phyloP scores from a whole-genome alignment of 2,888 invertebrate genomes.

The Anarsia innoxiella region DNA sequence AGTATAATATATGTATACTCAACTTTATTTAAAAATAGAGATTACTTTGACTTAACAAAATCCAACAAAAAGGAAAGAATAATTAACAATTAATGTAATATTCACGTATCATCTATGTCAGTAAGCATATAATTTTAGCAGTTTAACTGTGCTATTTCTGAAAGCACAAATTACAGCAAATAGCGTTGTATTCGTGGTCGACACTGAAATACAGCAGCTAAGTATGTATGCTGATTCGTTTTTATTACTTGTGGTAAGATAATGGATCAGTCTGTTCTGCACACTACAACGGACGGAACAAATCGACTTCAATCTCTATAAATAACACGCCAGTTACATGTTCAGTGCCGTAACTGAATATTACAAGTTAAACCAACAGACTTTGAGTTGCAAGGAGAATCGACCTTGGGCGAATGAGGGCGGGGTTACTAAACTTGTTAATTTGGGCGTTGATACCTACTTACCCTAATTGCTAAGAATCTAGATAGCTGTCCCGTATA shows the following conservation, averaged over 20 bases:
- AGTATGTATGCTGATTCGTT: too few relatives aligned
- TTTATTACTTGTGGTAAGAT: constrained; percentile 67
- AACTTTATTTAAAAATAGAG: too few relatives aligned
- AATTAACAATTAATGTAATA: too few relatives aligned
- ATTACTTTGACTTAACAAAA: too few relatives aligned
- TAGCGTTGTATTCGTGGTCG: neutral
- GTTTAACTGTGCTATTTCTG: constrained; percentile 3
- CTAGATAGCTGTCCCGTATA: too few relatives aligned
- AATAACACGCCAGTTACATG: constrained; percentile 55
- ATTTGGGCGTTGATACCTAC: too few relatives aligned
- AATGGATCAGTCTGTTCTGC: constrained; percentile 63
- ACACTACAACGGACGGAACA: constrained; percentile 50
- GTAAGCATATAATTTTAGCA: constrained; percentile 2
- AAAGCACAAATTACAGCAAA: constrained; percentile 4
- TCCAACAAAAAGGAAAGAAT: too few relatives aligned
- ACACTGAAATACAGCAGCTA: constrained; percentile 22
- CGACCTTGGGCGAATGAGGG: constrained; percentile 36
- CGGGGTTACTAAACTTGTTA: constrained; percentile 26
- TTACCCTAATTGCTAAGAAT: too few relatives aligned
- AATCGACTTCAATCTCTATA: constrained; percentile 59
- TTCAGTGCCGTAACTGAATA: constrained; percentile 58
- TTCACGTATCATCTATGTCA: neutral
- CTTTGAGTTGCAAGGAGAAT: constrained; percentile 37
- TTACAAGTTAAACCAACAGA: constrained; percentile 55
- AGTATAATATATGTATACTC: too few relatives aligned